phyloP scores from a whole-genome alignment of 1,140 invertebrate genomes.

The Chelonus insularis region DNA sequence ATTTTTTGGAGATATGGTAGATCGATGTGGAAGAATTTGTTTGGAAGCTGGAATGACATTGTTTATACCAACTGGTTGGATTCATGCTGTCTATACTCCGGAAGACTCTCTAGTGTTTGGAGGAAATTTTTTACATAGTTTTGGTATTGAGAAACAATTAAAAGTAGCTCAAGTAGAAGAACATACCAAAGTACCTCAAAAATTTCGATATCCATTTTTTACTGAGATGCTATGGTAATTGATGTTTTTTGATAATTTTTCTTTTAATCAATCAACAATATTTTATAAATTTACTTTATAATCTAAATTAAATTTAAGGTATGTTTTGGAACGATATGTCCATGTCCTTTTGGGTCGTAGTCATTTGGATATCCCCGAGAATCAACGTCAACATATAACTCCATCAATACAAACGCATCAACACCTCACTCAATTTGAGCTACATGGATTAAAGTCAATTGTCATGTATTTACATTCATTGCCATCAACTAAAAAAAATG shows the following conservation, averaged over 20 bases:
- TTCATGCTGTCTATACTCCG: conserved; percentile 97
- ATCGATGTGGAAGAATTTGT: conserved; percentile 85
- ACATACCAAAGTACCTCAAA: conserved; percentile 90
- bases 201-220: conserved; percentile 97
- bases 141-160: conserved; percentile 83
- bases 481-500: conserved; percentile 86
- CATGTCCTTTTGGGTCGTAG: conserved; percentile 82
- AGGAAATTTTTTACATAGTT: conserved; percentile 96
- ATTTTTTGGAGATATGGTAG: conserved; percentile 94
- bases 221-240: conserved; percentile 91
- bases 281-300: conserved; percentile 6
- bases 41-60: conserved; percentile 86
- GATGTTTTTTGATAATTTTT: conserved; percentile 15
- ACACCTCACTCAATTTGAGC: conserved; percentile 79
- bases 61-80: conserved; percentile 97
- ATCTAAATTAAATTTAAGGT: conserved; percentile 53
- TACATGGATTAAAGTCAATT: conserved; percentile 89
- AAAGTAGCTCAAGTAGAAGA: conserved; percentile 94
- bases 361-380: conserved; percentile 68
- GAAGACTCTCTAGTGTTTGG: conserved; percentile 96
- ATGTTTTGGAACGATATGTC: conserved; percentile 92
- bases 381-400: conserved; percentile 42
- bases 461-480: conserved; percentile 88
- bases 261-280: not conserved
- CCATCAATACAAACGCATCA: conserved; percentile 63